A percentile compares a stretch with the other conserved stretches of the same genome.
phyloP scores from a whole-genome alignment of 2,888 invertebrate species.

The Thera britannica region DNA sequence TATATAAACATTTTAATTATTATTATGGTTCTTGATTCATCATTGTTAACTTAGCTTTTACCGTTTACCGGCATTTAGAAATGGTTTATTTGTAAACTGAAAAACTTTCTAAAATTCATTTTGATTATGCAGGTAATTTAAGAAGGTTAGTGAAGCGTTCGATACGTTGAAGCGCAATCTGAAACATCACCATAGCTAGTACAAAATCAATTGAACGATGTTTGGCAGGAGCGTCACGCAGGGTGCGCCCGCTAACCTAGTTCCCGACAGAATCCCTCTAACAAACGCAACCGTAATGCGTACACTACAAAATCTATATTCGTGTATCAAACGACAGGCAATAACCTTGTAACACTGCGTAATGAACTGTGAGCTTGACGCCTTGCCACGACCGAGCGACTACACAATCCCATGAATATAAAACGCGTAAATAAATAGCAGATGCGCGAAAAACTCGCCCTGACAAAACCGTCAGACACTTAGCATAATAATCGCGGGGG shows the following conservation, averaged over 20 bases:
- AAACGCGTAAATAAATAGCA: constrained; percentile 84
- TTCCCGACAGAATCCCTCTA: constrained; percentile 38
- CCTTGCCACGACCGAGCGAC: constrained; percentile 67
- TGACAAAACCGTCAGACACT: constrained; percentile 77
- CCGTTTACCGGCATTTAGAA: too few species aligned
- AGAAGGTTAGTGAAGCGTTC: background rate
- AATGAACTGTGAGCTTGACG: constrained; percentile 79
- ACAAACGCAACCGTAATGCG: constrained; percentile 46
- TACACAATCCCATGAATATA: constrained; percentile 81
- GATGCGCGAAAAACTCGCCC: constrained; percentile 84
- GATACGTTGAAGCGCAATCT: background rate
- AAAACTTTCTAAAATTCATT: background rate
- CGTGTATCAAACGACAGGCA: constrained; percentile 44
- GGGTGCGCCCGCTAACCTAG: constrained; percentile 72
- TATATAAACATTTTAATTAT: too few species aligned
- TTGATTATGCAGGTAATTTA: background rate
- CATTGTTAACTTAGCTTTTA: too few species aligned
- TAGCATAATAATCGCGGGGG: constrained; percentile 82
- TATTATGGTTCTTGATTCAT: too few species aligned
- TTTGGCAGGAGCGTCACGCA: constrained; percentile 68
- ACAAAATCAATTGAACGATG: constrained; percentile 72
- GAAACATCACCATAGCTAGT: constrained; percentile 34
- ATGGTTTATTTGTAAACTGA: too few species aligned
- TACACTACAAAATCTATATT: constrained; percentile 50
- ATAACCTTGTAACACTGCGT: constrained; percentile 63